phyloP scores from a whole-genome alignment of 2,113 vertebrate species.

The Dinomys branickii region DNA sequence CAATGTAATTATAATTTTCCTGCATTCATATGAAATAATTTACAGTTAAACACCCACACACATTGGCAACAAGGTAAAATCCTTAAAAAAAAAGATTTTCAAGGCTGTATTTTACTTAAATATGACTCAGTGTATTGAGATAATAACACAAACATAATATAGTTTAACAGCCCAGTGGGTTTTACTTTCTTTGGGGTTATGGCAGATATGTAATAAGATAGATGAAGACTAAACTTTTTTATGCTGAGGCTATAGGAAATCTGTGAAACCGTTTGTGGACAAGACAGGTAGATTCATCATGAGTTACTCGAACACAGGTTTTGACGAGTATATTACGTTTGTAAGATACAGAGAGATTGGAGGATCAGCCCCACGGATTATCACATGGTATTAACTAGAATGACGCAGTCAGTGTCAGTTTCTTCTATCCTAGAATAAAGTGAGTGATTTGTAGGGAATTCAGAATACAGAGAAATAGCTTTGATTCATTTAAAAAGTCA shows the following conservation, averaged over 20 bases:
- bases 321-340: conserved; percentile 3
- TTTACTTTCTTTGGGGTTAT: conserved; percentile 29
- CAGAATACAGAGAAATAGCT: conserved; percentile 10
- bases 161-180: not conserved
- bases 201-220: conserved; percentile 22
- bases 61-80: not conserved
- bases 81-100: conserved; percentile 43
- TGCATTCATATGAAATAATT: conserved; percentile 41
- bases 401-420: not conserved
- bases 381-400: not conserved
- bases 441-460: conserved; percentile 34
- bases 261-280: conserved; percentile 27
- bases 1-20: conserved; percentile 37
- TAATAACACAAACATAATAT: conserved; percentile 24
- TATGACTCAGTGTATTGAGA: not conserved
- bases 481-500: conserved; percentile 56
- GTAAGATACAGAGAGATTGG: conserved; percentile 46
- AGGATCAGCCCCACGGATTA: not conserved
- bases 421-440: not conserved
- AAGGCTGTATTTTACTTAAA: conserved; percentile 41
- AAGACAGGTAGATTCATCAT: conserved; percentile 54
- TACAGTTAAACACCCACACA: not conserved
- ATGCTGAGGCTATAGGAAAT: not conserved
- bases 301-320: conserved; percentile 23
- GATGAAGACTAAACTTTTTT: conserved; percentile 45